Conservation (phyloP, 2,113 vertebrate species). For the Petrocephalus zakoni region DNA sequence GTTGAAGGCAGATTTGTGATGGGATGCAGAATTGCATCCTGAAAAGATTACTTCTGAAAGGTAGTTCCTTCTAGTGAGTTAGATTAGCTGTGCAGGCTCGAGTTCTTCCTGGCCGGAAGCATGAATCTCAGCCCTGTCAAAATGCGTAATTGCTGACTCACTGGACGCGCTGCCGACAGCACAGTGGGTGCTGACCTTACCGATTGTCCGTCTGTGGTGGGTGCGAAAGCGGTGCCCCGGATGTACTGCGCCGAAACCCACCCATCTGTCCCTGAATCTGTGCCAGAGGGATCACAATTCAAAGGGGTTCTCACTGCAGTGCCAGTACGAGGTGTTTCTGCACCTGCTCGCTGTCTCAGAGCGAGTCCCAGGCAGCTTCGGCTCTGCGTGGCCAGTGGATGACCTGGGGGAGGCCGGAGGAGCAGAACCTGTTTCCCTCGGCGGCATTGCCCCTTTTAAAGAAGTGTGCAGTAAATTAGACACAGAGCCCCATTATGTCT, state of each 20-base stretch:
- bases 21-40: not conserved
- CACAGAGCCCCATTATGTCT: slow-evolving; percentile 20
- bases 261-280: slow-evolving; percentile 40
- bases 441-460: not conserved
- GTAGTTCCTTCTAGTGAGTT: not conserved
- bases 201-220: slow-evolving; percentile 30
- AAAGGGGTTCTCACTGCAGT: not conserved
- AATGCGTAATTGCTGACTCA: slow-evolving; percentile 41
- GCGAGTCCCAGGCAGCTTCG: not conserved
- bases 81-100: not conserved
- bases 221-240: slow-evolving; percentile 43
- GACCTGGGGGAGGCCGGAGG: not conserved
- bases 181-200: slow-evolving; percentile 36
- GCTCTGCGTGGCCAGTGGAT: not conserved
- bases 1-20: not conserved
- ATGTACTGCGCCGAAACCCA: slow-evolving; percentile 35
- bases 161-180: slow-evolving; percentile 13
- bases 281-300: slow-evolving; percentile 25
- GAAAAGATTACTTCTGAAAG: not conserved
- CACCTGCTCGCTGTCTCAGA: not conserved
- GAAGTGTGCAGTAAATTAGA: slow-evolving; percentile 24
- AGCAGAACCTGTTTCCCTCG: not conserved
- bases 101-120: not conserved
- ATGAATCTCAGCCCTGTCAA: not conserved
- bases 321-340: not conserved